Evolutionary conservation across 2,113 vertebrate genomes (phyloP).

Genomic region (Cyanistes caeruleus): DNA sequence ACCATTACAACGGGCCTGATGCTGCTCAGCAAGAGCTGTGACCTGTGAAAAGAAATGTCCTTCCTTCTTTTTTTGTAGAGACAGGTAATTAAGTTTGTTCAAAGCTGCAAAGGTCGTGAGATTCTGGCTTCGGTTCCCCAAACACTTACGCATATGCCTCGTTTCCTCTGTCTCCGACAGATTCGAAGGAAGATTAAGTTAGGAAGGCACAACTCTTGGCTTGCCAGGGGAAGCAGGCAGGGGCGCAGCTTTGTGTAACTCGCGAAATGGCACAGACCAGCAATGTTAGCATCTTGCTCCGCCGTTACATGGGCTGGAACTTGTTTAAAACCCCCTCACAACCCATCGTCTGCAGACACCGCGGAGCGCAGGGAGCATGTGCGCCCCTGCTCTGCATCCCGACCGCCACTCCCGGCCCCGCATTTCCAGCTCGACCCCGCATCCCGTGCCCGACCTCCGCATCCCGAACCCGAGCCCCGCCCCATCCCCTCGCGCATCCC

Average conservation of each 20-base stretch:
- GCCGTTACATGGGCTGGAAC: not conserved
- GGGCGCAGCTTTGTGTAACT: not conserved
- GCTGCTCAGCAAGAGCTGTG: not conserved
- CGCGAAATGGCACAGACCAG: not conserved
- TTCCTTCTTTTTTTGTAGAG: not conserved
- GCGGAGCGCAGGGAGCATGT: too few species aligned
- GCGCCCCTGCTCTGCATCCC: not conserved
- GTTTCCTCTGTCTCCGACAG: not conserved
- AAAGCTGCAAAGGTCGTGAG: not conserved
- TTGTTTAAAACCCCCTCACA: rapidly evolving
- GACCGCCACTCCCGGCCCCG: too few species aligned
- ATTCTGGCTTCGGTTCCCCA: not conserved
- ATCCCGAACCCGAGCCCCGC: not conserved
- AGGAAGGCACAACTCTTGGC: not conserved
- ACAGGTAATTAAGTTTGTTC: not conserved
- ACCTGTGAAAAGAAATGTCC: not conserved
- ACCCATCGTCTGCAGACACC: not conserved
- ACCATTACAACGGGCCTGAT: rapidly evolving
- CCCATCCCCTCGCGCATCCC: not conserved
- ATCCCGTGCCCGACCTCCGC: not conserved
- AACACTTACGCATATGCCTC: not conserved
- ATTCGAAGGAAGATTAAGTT: not conserved
- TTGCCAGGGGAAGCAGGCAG: not conserved
- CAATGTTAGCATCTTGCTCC: rapidly evolving
- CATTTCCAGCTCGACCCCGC: too few species aligned